A percentile compares a stretch with the other conserved stretches of the same genome.
Evolutionary conservation across 92 coral and sea anemone genomes (phyloP).

Genomic region (Micromussa lordhowensis): DNA sequence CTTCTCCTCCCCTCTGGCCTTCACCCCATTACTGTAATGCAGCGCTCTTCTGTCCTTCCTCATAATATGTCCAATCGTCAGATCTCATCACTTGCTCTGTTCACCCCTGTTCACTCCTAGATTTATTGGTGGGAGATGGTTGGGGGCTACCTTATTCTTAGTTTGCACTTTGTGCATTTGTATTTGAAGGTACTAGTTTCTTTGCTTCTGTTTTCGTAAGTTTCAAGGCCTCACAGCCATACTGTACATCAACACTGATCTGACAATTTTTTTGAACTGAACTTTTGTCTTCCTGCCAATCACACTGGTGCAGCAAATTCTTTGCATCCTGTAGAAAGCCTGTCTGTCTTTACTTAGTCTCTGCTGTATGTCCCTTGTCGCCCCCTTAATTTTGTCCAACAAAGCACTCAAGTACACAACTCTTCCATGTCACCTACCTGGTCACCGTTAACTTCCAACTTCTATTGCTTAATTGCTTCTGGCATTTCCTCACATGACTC

Average conservation of each 20-base stretch:
- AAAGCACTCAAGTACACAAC: too few relatives aligned
- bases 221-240: constrained; percentile 30
- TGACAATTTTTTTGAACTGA: constrained; percentile 23
- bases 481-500: too few relatives aligned
- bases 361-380: too few relatives aligned
- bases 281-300: constrained; percentile 37
- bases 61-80: constrained; percentile 1
- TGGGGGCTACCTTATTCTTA: constrained; percentile 39
- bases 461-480: too few relatives aligned
- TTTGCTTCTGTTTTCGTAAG: constrained; percentile 27
- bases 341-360: too few relatives aligned
- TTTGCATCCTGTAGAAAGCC: too few relatives aligned
- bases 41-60: constrained; percentile 16
- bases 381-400: too few relatives aligned
- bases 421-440: too few relatives aligned
- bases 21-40: not conserved
- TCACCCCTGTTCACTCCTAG: not conserved
- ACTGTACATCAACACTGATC: constrained; percentile 11
- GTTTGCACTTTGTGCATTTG: constrained; percentile 21
- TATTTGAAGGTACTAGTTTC: constrained; percentile 36
- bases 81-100: constrained; percentile 12
- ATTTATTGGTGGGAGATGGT: not conserved
- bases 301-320: too few relatives aligned
- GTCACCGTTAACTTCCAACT: too few relatives aligned
- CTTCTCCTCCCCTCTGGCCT: too few relatives aligned